phyloP scores from a whole-genome alignment of 2,888 invertebrate genomes.

The Cryptocheilus praepositus region DNA sequence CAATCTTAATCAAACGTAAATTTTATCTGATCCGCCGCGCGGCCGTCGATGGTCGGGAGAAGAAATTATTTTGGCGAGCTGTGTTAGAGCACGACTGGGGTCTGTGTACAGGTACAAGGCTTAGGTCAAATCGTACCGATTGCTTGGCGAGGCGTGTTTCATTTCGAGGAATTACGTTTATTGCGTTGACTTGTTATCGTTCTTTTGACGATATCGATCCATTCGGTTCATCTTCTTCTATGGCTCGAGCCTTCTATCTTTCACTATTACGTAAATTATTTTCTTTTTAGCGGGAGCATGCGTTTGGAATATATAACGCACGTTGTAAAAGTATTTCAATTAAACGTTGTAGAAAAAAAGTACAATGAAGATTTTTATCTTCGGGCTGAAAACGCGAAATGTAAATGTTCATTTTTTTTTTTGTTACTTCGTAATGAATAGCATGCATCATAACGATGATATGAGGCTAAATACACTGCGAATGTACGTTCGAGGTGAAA shows the following conservation, averaged over 20 bases:
- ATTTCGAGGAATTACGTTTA: constrained; percentile 5
- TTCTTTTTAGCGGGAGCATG: background rate
- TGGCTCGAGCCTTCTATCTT: too few relatives aligned
- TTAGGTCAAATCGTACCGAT: background rate
- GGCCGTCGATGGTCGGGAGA: background rate
- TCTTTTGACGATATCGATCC: too few relatives aligned
- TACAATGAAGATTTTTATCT: too few relatives aligned
- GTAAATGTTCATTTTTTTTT: background rate
- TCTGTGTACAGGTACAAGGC: constrained; percentile 1
- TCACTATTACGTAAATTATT: constrained; percentile 1
- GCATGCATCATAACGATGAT: background rate
- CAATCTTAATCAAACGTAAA: constrained; percentile 63
- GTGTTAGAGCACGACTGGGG: constrained; percentile 1
- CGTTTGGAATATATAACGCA: background rate
- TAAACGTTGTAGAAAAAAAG: background rate
- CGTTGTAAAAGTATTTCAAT: constrained; percentile 3
- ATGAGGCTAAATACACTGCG: constrained; percentile 27
- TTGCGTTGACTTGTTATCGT: background rate
- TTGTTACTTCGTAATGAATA: background rate
- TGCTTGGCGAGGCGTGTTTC: constrained; percentile 2
- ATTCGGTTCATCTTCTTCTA: too few relatives aligned
- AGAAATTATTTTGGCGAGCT: background rate
- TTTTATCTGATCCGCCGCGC: background rate
- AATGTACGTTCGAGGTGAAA: constrained; percentile 26
- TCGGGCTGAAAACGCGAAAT: too few relatives aligned